These are phyloP conservation scores for Tridacna gigas DNA, from an alignment of 2,888 invertebrate species.

Conservation along the genomic window DNA sequence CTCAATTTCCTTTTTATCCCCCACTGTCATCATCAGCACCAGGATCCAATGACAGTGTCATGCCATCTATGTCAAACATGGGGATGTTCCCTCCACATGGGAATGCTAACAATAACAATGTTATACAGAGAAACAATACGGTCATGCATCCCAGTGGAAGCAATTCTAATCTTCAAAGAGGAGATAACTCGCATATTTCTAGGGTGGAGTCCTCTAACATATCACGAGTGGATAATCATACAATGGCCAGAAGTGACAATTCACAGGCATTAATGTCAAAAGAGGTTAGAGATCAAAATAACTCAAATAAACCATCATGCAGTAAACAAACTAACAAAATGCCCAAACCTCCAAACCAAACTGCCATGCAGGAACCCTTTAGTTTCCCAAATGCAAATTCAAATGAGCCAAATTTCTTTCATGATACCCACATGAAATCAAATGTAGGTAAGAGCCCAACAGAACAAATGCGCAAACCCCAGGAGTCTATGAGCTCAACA, in stretches of 20 bases:
- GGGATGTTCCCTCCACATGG: conserved; percentile 55
- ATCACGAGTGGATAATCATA: conserved; percentile 30
- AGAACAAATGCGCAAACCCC: conserved; percentile 61
- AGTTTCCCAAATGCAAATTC: conserved; percentile 46
- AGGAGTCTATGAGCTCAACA: conserved; percentile 48
- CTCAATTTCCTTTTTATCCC: conserved; percentile 71
- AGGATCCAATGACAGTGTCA: conserved; percentile 42
- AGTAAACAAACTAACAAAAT: conserved; percentile 60
- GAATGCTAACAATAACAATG: conserved; percentile 49
- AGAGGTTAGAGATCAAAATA: conserved; percentile 38
- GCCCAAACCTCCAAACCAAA: conserved; percentile 44
- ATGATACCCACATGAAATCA: conserved; percentile 62
- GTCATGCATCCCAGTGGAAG: conserved; percentile 55
- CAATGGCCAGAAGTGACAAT: conserved; percentile 47
- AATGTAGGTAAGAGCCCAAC: conserved; percentile 63
- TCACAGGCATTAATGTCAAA: conserved; percentile 38
- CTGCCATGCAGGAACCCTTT: conserved; percentile 56
- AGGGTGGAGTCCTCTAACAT: conserved; percentile 45
- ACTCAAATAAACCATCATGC: conserved; percentile 56
- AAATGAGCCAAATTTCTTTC: conserved; percentile 55
- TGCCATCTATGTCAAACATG: conserved; percentile 58
- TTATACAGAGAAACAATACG: conserved; percentile 60
- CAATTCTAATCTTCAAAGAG: conserved; percentile 44
- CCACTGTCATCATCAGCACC: conserved; percentile 53
- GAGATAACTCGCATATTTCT: conserved; percentile 52